Evolutionary conservation across 2,888 invertebrate species (phyloP), one percentile per base, ranked within the genome.

Genomic region (Caenorhabditis plicata): DNA sequence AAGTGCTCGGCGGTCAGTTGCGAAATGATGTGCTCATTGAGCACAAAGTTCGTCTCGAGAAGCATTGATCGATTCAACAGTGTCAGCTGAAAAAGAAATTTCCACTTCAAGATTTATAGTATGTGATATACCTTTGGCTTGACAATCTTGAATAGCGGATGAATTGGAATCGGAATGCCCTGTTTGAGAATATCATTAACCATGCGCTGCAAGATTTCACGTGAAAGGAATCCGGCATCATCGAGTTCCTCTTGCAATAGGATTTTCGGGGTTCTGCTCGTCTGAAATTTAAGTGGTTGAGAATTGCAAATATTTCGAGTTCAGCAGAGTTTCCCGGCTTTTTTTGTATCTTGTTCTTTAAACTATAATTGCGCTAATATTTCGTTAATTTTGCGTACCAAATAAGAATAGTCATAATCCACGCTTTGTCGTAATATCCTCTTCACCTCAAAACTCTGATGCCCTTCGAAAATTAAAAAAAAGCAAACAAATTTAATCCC

Each of bases 81-180:
- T 35, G 75, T 74, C 39, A 78, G 57, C 73, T 74, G 54, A 45
- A 74, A 56, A 43, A 9, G 11, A 0, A n/a, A 38, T 1, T n/a
- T 27, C 17, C 13, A 13, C 5, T 19, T 23, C 4, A 11, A 13
- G 5, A 4, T 4, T 19, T 9, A 19, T 19, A 4, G 7, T 3
- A n/a, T 17, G 4, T 39, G 22, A n/a, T 25, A 22, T 47, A 73
- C 74, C 57, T 76, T 77, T 1, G 78, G 77, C 40, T 73, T 73
- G 50, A 66, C 54, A 3, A 79, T 55, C 45, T 71, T 73, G 68
- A 79, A 75, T 7, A 78, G 69, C 9, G 78, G 78, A 58, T 78
- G 79, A 13, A 80, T 71, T 15, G 78, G 78, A 52, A 79, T 79
- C 27, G 77, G 74, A 43, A 79, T 74, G 9, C 78, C 78, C 46